Evolutionary conservation across 2,797 vertebrate species (phyloP).

Genomic region (Dallia pectoralis): DNA sequence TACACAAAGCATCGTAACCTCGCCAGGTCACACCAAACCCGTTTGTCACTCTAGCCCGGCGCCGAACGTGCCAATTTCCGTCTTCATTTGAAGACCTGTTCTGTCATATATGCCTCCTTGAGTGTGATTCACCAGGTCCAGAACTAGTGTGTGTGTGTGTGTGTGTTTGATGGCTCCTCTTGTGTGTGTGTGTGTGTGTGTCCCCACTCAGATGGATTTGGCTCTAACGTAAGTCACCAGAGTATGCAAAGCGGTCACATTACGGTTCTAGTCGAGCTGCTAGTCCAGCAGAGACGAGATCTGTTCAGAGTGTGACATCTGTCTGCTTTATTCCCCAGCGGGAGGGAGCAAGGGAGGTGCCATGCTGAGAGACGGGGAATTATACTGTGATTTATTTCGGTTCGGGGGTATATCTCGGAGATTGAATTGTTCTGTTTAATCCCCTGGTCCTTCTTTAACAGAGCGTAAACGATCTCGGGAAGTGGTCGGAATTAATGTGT

Average conservation of each 20-base stretch:
- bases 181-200: background rate
- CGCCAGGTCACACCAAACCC: too few relatives aligned
- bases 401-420: background rate
- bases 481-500: background rate
- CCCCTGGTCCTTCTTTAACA: background rate
- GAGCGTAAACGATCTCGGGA: background rate
- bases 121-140: background rate
- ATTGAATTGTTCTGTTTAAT: background rate
- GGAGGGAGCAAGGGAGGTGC: background rate
- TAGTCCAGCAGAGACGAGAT: constrained; percentile 12
- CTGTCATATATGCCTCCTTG: background rate
- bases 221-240: background rate
- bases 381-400: background rate
- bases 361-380: background rate
- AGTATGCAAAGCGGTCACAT: background rate
- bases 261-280: background rate
- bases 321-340: background rate
- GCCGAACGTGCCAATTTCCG: background rate
- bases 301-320: constrained; percentile 28
- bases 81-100: background rate
- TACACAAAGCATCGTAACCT: too few relatives aligned
- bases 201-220: background rate
- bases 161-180: background rate
- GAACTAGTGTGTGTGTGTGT: background rate
- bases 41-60: too few relatives aligned